Base-by-base conservation (phyloP, 2,797 vertebrate species). In the Sylvia borin region DNA sequence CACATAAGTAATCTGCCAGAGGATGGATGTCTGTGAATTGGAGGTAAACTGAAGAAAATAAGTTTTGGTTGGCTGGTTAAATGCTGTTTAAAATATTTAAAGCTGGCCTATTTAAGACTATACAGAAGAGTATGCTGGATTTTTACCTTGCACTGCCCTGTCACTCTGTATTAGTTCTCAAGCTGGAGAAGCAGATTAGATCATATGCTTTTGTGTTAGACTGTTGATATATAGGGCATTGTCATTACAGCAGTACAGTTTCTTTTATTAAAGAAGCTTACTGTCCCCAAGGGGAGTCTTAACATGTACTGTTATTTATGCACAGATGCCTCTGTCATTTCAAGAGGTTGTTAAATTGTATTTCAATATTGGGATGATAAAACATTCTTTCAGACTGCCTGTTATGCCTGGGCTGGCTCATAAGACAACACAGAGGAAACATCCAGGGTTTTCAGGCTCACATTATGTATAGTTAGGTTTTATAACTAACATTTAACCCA, bases 211-310 rank as follows among this genome's bases (percentile, higher is more conserved):
- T 84, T 81, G 24, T 92, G 72, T 92, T 93, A 91, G 94, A 84
- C 75, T 96, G 92, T 83, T 95, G 95, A 72, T 96, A 85, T 94
- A 89, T 80, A 84, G 65, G 67, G 34, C 90, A 75, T 85, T 64
- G 34, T 95, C 78, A 36, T 95, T 81, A 43, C 74, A 93, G 67
- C 88, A 45, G 48, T 50, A 50, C 10, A 80, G 31, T 19, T 58
- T 68, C 43, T 97, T 96, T 95, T 88, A 96, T 89, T 96, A 95
- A 96, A 96, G 94, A 85, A 85, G 92, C 92, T 97, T 94, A 94
- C 91, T 93, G 96, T 96, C 93, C 96, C 87, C 92, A 32, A 76
- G 92, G 90, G 96, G 75, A 90, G 72, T 57, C 78, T 92, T 88
- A 79, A 72, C 83, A 29, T 71, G 43, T 74, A 40, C 40, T 10